Percentiles rank a stretch among this genome's conserved stretches.
Conservation (phyloP, 2,888 invertebrate genomes). For the Lottia scabra region DNA sequence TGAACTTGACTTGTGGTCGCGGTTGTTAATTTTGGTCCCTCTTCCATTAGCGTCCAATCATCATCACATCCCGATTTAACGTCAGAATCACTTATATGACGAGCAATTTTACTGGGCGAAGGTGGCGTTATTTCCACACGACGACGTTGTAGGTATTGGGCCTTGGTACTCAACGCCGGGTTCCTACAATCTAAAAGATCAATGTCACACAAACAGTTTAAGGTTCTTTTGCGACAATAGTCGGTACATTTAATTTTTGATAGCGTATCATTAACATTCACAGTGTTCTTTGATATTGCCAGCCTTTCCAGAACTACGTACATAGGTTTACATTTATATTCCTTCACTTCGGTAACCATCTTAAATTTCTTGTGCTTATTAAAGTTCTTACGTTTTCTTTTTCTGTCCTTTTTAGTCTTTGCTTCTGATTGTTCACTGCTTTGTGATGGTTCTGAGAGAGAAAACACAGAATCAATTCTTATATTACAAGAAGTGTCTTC, state of each 20-base stretch:
- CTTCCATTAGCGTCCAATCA: no score
- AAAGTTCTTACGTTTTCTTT: background rate
- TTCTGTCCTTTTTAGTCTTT: background rate
- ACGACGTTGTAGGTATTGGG: no score
- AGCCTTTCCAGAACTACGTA: conserved; percentile 18
- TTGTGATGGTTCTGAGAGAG: conserved; percentile 5
- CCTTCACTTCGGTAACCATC: conserved; percentile 6
- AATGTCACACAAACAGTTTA: conserved; percentile 15
- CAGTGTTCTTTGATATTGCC: background rate
- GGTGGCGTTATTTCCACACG: no score
- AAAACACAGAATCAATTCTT: conserved; percentile 18
- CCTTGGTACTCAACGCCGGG: background rate
- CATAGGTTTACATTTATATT: conserved; percentile 12
- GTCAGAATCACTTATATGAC: no score
- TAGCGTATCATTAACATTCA: background rate
- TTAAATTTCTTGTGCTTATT: background rate
- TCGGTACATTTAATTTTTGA: conserved; percentile 8
- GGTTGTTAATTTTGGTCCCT: no score
- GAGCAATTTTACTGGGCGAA: no score
- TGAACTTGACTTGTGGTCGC: no score
- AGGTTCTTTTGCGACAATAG: conserved; percentile 13
- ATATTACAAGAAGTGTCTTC: conserved; percentile 9
- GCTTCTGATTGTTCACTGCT: background rate
- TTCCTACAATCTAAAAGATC: conserved; percentile 10
- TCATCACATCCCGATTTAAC: no score